Evolutionary conservation across 2,888 invertebrate genomes (phyloP).

Genomic region (Calameuta pallipes): DNA sequence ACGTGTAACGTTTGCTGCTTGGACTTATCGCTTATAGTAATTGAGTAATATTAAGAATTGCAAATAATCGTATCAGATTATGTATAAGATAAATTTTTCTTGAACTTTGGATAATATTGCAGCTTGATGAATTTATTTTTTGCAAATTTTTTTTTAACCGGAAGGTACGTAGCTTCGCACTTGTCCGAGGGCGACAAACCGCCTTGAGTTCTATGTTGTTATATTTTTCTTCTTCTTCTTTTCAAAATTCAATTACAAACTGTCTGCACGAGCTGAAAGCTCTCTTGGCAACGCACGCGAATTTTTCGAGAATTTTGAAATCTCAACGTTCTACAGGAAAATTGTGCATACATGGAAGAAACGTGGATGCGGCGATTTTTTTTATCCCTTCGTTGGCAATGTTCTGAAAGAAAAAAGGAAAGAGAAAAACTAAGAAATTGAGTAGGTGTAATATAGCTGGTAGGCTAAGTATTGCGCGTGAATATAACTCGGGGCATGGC

Average conservation of each 20-base stretch:
- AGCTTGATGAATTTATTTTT: not conserved
- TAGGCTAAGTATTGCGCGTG: not conserved
- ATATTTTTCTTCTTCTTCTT: not conserved
- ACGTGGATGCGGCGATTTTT: no score
- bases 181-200: not conserved
- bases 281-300: not conserved
- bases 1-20: not conserved
- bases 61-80: not conserved
- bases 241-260: not conserved
- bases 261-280: not conserved
- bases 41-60: not conserved
- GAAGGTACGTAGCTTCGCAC: not conserved
- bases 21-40: not conserved
- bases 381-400: no score
- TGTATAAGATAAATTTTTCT: not conserved
- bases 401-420: no score
- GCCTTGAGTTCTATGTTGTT: not conserved
- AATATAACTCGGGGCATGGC: not conserved
- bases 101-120: not conserved
- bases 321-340: no score
- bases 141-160: not conserved
- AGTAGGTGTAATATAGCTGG: not conserved
- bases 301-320: not conserved
- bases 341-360: no score
- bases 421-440: not conserved